phyloP scores from a whole-genome alignment of 2,113 vertebrate species.

The Acinonyx jubatus region DNA sequence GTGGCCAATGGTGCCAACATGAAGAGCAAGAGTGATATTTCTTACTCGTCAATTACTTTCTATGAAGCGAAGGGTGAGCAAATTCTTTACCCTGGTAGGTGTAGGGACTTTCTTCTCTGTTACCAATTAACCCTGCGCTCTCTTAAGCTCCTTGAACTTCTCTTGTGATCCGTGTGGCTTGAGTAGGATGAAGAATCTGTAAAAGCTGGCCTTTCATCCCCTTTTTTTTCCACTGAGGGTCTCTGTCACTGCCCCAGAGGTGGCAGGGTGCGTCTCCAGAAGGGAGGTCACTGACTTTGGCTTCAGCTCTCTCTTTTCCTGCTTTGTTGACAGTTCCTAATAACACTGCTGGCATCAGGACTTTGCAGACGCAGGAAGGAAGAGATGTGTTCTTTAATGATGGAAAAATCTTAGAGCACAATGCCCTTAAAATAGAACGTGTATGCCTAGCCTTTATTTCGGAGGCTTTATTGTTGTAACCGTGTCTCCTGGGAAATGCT shows the following conservation, averaged over 20 bases:
- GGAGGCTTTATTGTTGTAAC: constrained; percentile 63
- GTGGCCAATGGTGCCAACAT: background rate
- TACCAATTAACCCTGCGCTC: background rate
- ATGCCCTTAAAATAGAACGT: constrained; percentile 72
- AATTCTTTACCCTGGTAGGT: background rate
- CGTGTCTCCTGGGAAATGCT: constrained; percentile 59
- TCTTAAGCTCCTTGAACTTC: background rate
- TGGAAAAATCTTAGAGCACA: constrained; percentile 70
- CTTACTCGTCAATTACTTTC: background rate
- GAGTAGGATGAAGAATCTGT: background rate
- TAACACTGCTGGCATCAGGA: background rate
- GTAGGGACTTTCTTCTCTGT: background rate
- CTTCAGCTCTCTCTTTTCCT: background rate
- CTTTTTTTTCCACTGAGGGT: background rate
- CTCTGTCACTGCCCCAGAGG: background rate
- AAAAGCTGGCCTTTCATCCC: background rate
- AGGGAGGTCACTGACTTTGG: background rate
- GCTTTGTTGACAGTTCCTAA: constrained; percentile 38
- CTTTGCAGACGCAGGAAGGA: constrained; percentile 70
- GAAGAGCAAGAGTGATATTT: background rate
- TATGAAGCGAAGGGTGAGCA: background rate
- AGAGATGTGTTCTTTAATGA: constrained; percentile 65
- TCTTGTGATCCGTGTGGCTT: background rate
- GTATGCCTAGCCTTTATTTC: constrained; percentile 65
- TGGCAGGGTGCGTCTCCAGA: background rate